Evolutionary conservation across 2,888 invertebrate genomes (phyloP), one percentile per base, ranked within the genome.

Genomic region (Xestia xanthographa): DNA sequence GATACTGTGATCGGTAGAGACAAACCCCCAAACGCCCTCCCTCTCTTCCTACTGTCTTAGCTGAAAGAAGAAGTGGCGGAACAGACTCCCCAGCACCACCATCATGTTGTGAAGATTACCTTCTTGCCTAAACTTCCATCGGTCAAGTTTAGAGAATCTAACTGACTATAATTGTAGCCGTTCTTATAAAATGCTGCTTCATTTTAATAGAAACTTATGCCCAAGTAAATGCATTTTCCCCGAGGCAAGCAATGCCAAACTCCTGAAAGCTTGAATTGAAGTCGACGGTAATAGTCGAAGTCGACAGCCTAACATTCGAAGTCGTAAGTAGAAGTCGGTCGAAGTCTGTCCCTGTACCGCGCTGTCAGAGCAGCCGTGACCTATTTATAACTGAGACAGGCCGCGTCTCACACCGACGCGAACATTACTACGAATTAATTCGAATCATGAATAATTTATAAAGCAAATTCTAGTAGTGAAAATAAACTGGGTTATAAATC

Each of bases 371-470:
- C 43, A 80, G 56, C 81, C 81, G 41, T 82, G 81, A 84, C 81
- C 85, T 84, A 82, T 82, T 80, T 82, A 66, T 69, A 65, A 38
- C 17, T 29, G 48, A 68, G 75, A n/a, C 65, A 43, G 43, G 71
- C 71, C 34, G 71, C n/a, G 66, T 72, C 56, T 75, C 71, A 85
- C 82, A 82, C 82, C 67, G 76, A 12, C 26, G n/a, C 62, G 50
- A 66, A 66, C 45, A 1, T 68, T 43, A 34, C 34, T 22, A 53
- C 26, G 20, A 75, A 66, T 66, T 62, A n/a, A 76, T 82, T 76
- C 34, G 22, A 22, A 5, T 50, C 50, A 45, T 82, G 58, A 76
- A 78, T 78, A 43, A 78, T 78, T 82, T 81, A 82, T 78, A 26
- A 75, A 77, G 80, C 20, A 43, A 22, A 80, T 73, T 81, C 22